Evolutionary conservation across 2,888 invertebrate species (phyloP).

Genomic region (Aspidapion aeneum): DNA sequence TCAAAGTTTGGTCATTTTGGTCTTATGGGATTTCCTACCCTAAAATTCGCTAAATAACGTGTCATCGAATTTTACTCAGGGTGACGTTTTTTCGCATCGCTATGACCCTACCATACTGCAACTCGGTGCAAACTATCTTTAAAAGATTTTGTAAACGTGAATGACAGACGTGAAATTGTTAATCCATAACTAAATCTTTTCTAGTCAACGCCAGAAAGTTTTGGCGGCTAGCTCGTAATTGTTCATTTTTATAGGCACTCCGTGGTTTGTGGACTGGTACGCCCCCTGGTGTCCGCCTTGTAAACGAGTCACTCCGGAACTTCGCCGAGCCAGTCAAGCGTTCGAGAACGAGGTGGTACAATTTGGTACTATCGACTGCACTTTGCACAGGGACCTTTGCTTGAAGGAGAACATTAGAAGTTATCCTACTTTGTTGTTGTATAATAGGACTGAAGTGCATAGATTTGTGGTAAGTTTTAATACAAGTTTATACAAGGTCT

Average conservation of each 20-base stretch:
- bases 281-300: conserved; percentile 80
- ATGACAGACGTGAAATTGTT: too few relatives aligned
- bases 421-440: conserved; percentile 68
- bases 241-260: conserved; percentile 35
- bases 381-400: conserved; percentile 58
- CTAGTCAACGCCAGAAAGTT: too few relatives aligned
- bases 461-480: conserved; percentile 31
- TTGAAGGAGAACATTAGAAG: conserved; percentile 54
- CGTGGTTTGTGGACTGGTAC: conserved; percentile 73
- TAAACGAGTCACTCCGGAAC: conserved; percentile 63
- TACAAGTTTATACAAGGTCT: background rate
- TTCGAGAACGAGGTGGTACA: conserved; percentile 50
- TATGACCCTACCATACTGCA: too few relatives aligned
- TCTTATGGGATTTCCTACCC: too few relatives aligned
- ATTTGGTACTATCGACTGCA: conserved; percentile 69
- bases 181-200: too few relatives aligned
- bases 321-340: conserved; percentile 59
- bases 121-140: too few relatives aligned
- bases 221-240: too few relatives aligned
- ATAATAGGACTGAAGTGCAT: conserved; percentile 55
- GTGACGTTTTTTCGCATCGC: too few relatives aligned
- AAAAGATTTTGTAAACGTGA: too few relatives aligned
- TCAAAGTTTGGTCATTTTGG: too few relatives aligned
- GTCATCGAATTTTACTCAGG: too few relatives aligned
- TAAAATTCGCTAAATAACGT: too few relatives aligned